Evolutionary conservation across 2,113 vertebrate genomes (phyloP).

Genomic region (Nanger granti): DNA sequence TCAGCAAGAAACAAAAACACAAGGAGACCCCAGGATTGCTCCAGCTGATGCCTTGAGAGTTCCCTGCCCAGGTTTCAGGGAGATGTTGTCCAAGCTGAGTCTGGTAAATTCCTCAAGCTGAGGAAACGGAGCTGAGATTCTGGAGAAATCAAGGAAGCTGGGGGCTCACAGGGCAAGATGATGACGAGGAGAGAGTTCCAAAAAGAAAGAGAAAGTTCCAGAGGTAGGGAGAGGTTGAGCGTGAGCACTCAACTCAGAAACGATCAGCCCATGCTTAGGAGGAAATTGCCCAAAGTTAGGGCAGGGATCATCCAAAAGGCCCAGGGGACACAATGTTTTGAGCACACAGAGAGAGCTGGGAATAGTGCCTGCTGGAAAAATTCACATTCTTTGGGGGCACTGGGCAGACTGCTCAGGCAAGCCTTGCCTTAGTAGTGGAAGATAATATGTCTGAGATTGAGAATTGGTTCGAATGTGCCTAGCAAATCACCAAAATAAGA

Average conservation of each 20-base stretch:
- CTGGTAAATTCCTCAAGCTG: neutral
- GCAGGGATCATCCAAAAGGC: neutral
- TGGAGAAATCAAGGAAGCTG: neutral
- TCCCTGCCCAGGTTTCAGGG: neutral
- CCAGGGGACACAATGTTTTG: fast-evolving
- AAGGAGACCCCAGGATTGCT: neutral
- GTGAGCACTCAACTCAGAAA: neutral
- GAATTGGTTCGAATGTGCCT: too few relatives aligned
- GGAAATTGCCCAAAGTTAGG: neutral
- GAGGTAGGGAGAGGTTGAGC: neutral
- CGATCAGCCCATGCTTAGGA: neutral
- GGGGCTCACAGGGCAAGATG: neutral
- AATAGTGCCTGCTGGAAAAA: neutral
- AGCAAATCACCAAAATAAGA: too few relatives aligned
- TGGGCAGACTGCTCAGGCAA: neutral
- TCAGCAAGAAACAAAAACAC: neutral
- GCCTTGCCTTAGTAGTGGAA: neutral
- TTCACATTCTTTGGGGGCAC: neutral
- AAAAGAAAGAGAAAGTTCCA: neutral
- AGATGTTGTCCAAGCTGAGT: neutral
- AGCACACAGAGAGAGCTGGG: too few relatives aligned
- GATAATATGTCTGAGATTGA: too few relatives aligned
- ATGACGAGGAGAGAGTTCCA: neutral
- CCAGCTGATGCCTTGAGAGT: neutral
- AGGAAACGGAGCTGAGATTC: neutral